These are phyloP conservation scores for Sitta europaea DNA, from an alignment of 2,113 vertebrate species.

Conservation along the genomic window DNA sequence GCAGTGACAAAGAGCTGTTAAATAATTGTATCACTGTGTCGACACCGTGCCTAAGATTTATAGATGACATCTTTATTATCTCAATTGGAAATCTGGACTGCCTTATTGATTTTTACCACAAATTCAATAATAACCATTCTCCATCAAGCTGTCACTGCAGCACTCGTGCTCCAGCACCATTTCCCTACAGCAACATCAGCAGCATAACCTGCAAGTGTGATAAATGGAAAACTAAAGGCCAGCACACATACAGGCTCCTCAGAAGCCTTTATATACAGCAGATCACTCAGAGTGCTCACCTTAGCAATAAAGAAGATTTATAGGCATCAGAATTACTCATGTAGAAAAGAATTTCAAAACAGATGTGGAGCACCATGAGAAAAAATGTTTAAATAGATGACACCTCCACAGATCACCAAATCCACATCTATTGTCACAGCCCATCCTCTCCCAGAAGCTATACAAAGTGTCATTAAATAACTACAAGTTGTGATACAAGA, in stretches of 20 bases:
- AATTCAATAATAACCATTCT: conserved; percentile 18
- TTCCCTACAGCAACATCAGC: background rate
- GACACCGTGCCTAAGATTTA: background rate
- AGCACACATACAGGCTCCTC: background rate
- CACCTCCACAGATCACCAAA: background rate
- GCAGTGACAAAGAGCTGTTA: background rate
- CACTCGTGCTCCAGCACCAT: background rate
- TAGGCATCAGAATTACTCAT: background rate
- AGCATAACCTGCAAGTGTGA: background rate
- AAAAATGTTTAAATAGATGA: background rate
- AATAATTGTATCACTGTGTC: background rate
- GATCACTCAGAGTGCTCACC: background rate
- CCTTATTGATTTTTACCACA: conserved; percentile 34
- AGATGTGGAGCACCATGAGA: background rate
- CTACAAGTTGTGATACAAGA: background rate
- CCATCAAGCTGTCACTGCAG: conserved; percentile 5
- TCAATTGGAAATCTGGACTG: background rate
- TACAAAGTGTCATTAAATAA: background rate
- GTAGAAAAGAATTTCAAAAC: background rate
- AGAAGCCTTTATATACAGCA: background rate
- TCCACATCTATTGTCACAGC: background rate
- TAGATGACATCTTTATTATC: background rate
- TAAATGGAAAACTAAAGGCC: background rate
- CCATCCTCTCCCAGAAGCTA: background rate
- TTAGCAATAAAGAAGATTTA: background rate